phyloP scores from a whole-genome alignment of 2,797 vertebrate genomes.

The Scolopax rusticola region DNA sequence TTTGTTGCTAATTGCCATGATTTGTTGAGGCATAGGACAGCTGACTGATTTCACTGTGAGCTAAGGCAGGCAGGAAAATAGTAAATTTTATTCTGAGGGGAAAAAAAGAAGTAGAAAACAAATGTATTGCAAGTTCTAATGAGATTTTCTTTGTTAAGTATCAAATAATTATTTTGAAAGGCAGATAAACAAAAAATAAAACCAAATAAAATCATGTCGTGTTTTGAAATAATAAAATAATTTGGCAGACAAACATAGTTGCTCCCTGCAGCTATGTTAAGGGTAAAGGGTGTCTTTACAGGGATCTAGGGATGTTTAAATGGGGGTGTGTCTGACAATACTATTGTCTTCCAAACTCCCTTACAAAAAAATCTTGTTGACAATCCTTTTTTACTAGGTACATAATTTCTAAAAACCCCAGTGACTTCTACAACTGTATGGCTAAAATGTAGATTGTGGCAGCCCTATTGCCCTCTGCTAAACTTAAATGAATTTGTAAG shows the following conservation, averaged over 20 bases:
- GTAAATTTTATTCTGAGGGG: neutral
- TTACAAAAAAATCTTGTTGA: neutral
- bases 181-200: neutral
- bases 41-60: slow-evolving; percentile 12
- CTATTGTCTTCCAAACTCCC: neutral
- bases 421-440: neutral
- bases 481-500: neutral
- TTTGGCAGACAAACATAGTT: neutral
- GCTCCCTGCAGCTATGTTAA: neutral
- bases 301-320: neutral
- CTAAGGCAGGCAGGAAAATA: neutral
- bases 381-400: neutral
- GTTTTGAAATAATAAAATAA: neutral
- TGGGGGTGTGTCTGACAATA: neutral
- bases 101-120: neutral
- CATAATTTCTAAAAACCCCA: neutral
- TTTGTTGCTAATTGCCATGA: slow-evolving; percentile 45
- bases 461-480: neutral
- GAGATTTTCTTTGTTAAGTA: neutral
- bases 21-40: slow-evolving; percentile 5
- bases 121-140: neutral
- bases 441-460: neutral
- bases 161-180: neutral
- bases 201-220: neutral
- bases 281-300: neutral